These are phyloP conservation scores for Podarcis raffonei DNA, from an alignment of 2,113 vertebrate species.

Conservation along the genomic window DNA sequence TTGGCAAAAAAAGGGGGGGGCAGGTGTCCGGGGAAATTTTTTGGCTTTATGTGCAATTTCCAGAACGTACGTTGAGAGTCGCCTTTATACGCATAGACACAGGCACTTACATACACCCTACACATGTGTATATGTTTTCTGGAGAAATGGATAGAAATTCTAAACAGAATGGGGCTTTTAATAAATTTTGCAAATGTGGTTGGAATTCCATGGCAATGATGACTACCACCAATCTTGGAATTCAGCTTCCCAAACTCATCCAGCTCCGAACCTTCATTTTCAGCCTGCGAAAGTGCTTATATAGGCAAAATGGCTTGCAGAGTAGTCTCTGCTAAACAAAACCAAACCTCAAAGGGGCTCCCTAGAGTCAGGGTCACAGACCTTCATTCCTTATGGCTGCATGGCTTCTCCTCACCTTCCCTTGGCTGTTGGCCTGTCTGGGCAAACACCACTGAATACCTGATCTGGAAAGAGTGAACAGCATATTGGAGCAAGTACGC, in stretches of 20 bases:
- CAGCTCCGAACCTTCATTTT: not conserved
- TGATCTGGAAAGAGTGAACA: not conserved
- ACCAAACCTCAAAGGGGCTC: not conserved
- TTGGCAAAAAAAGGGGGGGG: too few species aligned
- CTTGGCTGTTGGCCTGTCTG: not conserved
- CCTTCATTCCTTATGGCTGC: not conserved
- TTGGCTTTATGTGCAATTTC: too few species aligned
- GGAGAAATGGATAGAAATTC: not conserved
- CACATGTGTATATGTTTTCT: too few species aligned
- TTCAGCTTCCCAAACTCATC: slow-evolving; percentile 1
- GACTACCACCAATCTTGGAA: not conserved
- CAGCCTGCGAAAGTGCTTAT: not conserved
- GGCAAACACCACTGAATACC: too few species aligned
- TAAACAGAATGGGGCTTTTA: not conserved
- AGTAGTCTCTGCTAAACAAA: not conserved
- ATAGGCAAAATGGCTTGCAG: not conserved
- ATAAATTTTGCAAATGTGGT: slow-evolving; percentile 8
- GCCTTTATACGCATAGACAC: too few species aligned
- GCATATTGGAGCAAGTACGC: too few species aligned
- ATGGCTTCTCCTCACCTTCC: not conserved
- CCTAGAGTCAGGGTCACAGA: not conserved
- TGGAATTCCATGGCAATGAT: not conserved
- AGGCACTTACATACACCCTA: too few species aligned
- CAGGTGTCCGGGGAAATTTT: too few species aligned
- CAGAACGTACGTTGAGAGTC: too few species aligned